phyloP scores from a whole-genome alignment of 2,113 vertebrate genomes.

The Ophiodon elongatus region DNA sequence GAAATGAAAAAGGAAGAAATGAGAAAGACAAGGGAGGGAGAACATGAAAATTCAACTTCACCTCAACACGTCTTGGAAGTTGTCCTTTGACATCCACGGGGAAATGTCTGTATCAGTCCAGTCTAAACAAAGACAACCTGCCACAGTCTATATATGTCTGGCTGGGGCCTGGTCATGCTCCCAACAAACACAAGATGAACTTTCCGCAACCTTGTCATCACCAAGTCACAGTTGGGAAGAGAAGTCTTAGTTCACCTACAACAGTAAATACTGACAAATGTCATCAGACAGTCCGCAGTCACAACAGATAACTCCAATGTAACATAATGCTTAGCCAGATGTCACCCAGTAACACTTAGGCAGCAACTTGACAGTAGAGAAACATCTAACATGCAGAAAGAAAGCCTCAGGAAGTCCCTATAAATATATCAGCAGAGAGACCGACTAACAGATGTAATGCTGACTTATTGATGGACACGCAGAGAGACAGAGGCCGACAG shows the following conservation, averaged over 20 bases:
- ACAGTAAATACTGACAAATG: slow-evolving; percentile 71
- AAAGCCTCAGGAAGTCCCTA: slow-evolving; percentile 59
- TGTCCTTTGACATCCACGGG: slow-evolving; percentile 60
- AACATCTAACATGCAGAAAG: slow-evolving; percentile 38
- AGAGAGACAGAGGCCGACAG: slow-evolving; percentile 35
- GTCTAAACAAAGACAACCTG: slow-evolving; percentile 64
- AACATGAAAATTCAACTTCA: slow-evolving; percentile 27
- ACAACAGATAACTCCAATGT: slow-evolving; percentile 60
- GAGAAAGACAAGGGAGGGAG: slow-evolving; percentile 23
- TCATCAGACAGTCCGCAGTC: slow-evolving; percentile 69
- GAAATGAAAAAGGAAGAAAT: slow-evolving; percentile 19
- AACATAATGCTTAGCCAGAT: slow-evolving; percentile 46
- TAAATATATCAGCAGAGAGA: slow-evolving; percentile 56
- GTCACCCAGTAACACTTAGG: slow-evolving; percentile 57
- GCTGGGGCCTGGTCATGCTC: slow-evolving; percentile 35
- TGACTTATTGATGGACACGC: slow-evolving; percentile 55
- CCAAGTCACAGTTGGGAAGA: slow-evolving; percentile 46
- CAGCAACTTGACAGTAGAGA: slow-evolving; percentile 55
- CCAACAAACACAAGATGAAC: slow-evolving; percentile 64
- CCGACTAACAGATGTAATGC: slow-evolving; percentile 47
- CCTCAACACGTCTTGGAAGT: slow-evolving; percentile 32
- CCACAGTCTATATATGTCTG: slow-evolving; percentile 57
- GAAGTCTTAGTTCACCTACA: slow-evolving; percentile 60
- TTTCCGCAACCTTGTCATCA: slow-evolving; percentile 63
- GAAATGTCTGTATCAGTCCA: slow-evolving; percentile 46